phyloP scores from a whole-genome alignment of 2,797 vertebrate species.

The Galago senegalensis region DNA sequence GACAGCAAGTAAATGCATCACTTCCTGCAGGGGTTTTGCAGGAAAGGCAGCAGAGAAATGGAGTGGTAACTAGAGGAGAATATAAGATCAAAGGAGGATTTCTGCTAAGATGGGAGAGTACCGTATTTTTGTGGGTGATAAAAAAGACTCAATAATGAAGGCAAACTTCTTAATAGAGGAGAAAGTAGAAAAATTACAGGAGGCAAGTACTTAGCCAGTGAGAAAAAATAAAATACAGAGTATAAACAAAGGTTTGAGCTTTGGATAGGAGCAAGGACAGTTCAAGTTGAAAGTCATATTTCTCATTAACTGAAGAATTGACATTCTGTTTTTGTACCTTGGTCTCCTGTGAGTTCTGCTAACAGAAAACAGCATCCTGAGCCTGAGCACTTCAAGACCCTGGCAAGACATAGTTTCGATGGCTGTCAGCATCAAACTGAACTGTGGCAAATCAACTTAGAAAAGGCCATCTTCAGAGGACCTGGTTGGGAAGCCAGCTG shows the following conservation, averaged over 20 bases:
- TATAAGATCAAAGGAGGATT: background rate
- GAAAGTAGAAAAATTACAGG: background rate
- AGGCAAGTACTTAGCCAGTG: background rate
- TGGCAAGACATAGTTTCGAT: background rate
- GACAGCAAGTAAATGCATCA: background rate
- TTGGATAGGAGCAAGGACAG: conserved; percentile 5
- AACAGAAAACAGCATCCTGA: conserved; percentile 42
- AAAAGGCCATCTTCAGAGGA: background rate
- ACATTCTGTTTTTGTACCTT: conserved; percentile 38
- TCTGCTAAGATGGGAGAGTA: background rate
- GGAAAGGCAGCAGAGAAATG: background rate
- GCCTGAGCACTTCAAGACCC: conserved; percentile 12
- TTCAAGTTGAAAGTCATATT: conserved; percentile 52
- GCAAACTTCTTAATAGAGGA: background rate
- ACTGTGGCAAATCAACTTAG: background rate
- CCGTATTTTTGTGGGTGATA: background rate
- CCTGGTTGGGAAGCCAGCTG: background rate
- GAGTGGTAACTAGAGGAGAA: background rate
- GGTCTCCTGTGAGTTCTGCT: conserved; percentile 39
- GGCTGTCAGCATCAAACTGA: background rate
- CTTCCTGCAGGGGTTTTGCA: background rate
- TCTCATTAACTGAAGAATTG: conserved; percentile 63
- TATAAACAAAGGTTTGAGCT: background rate
- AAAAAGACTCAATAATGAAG: background rate
- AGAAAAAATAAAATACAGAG: background rate